Percentiles rank a stretch among this genome's conserved stretches.
These are phyloP conservation scores for Dolichomitus sp. DNA, from an alignment of 2,888 invertebrate species.

Conservation along the genomic window DNA sequence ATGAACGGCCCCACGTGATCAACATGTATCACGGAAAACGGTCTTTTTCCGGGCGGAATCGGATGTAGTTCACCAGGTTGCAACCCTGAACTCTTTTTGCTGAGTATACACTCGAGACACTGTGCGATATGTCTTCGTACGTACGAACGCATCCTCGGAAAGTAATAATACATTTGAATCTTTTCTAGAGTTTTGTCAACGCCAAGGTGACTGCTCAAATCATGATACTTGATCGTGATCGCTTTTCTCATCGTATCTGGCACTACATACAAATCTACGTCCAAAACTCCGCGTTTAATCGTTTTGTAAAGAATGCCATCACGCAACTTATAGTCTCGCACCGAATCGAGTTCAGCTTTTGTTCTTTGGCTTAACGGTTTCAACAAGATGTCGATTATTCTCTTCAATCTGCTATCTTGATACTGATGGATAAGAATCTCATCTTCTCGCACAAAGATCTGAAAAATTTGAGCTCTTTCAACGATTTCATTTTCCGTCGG, in stretches of 20 bases:
- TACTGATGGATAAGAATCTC: conserved; percentile 23
- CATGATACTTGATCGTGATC: conserved; percentile 56
- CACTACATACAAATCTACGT: conserved; percentile 48
- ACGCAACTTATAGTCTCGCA: conserved; percentile 30
- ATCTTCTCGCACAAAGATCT: conserved; percentile 37
- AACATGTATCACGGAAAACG: conserved; percentile 65
- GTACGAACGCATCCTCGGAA: conserved; percentile 39
- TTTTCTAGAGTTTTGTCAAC: conserved; percentile 54
- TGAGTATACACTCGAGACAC: conserved; percentile 68
- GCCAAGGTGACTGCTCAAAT: conserved; percentile 43
- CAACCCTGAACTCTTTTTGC: conserved; percentile 50
- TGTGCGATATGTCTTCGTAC: conserved; percentile 44
- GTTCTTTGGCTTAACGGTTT: neutral
- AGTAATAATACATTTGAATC: conserved; percentile 43
- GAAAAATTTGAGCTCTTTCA: conserved; percentile 41
- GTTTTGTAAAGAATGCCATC: conserved; percentile 30
- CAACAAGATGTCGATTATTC: conserved; percentile 21
- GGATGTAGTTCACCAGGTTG: conserved; percentile 67
- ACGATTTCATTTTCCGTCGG: conserved; percentile 35
- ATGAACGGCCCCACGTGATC: conserved; percentile 69
- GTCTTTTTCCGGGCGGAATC: conserved; percentile 64
- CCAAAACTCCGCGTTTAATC: conserved; percentile 11
- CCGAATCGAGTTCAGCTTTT: conserved; percentile 30
- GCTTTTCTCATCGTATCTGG: conserved; percentile 55
- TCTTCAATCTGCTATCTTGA: neutral